Base-by-base conservation (phyloP, 2,888 invertebrate species). In the Agrotis exclamationis region DNA sequence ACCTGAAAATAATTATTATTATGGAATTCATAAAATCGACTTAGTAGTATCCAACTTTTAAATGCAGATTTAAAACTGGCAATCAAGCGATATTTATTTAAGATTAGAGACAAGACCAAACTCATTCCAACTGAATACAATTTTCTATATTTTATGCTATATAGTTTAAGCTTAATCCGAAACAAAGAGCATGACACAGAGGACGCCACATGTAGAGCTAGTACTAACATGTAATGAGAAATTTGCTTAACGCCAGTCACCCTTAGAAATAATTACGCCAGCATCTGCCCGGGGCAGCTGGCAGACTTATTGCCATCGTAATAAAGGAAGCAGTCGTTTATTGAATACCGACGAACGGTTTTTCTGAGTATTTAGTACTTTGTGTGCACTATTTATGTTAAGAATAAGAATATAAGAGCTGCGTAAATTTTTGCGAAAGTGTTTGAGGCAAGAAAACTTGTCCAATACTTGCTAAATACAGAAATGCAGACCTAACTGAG, bases 201-300 rank as follows among this genome's bases (percentile, higher is more conserved):
- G 45, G 63, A 63, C 22, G 44, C 44, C 16, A 56, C 33, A 56
- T 20, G 68, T 44, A 82, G 56, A 78, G 64, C 68, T 63, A 63
- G 79, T 56, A 51, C 67, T 45, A 64, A 78, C 67, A 79, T 72
- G 58, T 84, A 86, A 72, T 80, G 67, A 70, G 81, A 82, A 86
- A 85, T 85, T 79, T 80, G 78, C 81, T 85, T 83, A 85, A 79
- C 70, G 76, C 80, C 76, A 80, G 72, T 86, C 85, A 87, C 85
- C 86, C 81, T 89, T 79, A 79, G 74, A 86, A 86, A 87, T 90
- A 91, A 90, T 91, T 91, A 88, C 87, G 73, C 85, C 80, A 86
- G 85, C 93, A 92, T 90, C 92, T 92, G 92, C 89, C 69, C 63
- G 39, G 67, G 85, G 89, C 93, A 92, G 93, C 91, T 92, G 93